Percentiles rank a stretch among this genome's conserved stretches.
These are phyloP conservation scores for Gobio gobio DNA, from an alignment of 2,113 vertebrate genomes.

Conservation along the genomic window DNA sequence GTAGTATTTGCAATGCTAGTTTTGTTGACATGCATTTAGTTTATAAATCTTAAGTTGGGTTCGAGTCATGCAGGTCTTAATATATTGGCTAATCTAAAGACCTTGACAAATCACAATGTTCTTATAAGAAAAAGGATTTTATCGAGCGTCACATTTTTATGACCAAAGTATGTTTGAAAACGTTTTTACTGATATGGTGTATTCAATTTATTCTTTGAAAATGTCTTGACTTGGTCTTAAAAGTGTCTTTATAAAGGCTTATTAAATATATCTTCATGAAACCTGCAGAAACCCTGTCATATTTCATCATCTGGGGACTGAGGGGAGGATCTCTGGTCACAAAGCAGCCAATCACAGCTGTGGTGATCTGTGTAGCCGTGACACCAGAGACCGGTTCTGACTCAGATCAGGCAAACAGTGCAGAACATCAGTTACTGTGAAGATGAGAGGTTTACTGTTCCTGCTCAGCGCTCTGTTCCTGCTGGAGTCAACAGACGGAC, in stretches of 20 bases:
- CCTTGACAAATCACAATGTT: too few relatives aligned
- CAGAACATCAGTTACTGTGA: neutral
- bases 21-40: neutral
- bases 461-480: neutral
- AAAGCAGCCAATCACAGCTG: neutral
- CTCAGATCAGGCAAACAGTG: neutral
- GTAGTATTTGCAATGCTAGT: neutral
- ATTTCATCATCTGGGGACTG: neutral
- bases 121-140: too few relatives aligned
- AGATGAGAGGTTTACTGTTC: constrained; percentile 25
- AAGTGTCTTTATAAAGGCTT: neutral
- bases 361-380: neutral
- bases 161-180: neutral
- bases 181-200: neutral
- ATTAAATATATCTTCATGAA: neutral
- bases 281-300: neutral
- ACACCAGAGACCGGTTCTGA: neutral
- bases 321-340: neutral
- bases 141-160: neutral
- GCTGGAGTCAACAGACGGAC: constrained; percentile 4
- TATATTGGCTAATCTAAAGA: too few relatives aligned
- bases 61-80: too few relatives aligned
- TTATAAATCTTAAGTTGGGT: too few relatives aligned
- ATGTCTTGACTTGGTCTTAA: neutral
- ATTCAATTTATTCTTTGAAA: neutral